These are phyloP conservation scores for Ophion costatus DNA, from an alignment of 2,888 invertebrate species.

Conservation along the genomic window DNA sequence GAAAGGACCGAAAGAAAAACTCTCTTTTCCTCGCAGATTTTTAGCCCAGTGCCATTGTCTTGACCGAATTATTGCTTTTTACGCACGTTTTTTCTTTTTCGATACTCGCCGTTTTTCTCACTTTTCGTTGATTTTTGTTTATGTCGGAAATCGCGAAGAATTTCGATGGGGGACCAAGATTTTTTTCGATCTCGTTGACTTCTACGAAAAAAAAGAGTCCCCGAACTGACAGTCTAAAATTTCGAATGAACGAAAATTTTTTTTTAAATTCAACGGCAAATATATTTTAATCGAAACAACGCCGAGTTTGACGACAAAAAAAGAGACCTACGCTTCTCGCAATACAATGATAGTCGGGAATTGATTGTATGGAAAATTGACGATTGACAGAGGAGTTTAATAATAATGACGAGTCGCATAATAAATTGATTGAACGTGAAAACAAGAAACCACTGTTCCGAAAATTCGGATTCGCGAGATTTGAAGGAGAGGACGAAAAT, in stretches of 20 bases:
- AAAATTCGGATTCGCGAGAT: background rate
- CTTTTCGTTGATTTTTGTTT: background rate
- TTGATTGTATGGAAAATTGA: slow-evolving; percentile 17
- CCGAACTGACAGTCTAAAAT: background rate
- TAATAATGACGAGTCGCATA: background rate
- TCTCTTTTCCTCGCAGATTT: background rate
- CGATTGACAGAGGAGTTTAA: background rate
- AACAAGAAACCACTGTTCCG: background rate
- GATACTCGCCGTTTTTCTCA: background rate
- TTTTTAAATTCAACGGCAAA: background rate
- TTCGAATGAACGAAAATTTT: background rate
- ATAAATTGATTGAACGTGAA: background rate
- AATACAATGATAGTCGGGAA: background rate
- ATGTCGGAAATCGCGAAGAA: background rate
- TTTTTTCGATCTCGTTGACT: background rate
- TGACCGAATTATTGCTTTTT: background rate
- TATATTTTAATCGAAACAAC: background rate
- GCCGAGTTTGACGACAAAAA: background rate
- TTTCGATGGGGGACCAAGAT: background rate
- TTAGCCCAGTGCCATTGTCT: background rate
- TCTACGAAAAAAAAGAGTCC: background rate
- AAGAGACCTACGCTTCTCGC: background rate
- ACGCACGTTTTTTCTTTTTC: background rate
- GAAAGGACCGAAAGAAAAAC: background rate
- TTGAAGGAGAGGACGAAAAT: background rate